Evolutionary conservation across 2,797 vertebrate species (phyloP), one percentile per base, ranked within the genome.

Genomic region (Tapirus indicus): DNA sequence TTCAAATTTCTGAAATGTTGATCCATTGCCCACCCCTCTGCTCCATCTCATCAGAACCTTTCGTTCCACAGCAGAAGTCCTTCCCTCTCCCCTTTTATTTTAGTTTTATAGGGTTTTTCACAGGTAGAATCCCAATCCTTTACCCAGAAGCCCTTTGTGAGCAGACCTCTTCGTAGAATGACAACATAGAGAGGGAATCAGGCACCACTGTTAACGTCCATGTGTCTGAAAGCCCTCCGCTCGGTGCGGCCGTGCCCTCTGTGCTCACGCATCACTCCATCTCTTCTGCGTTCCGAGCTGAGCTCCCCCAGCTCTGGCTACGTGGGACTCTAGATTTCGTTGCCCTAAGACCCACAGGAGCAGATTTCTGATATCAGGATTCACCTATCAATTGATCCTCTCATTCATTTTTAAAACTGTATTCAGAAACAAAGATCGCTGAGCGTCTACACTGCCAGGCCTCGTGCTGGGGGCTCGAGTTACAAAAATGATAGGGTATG

Each of bases 231-330:
- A 64, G 44, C 10, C 60, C 64, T 64, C 44, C 0, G 2, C 62
- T 66, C 17, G 6, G 52, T 18, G 20, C 27, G 11, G n/a, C n/a
- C 56, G 35, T 14, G 1, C 56, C 41, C 20, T 56, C 4, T 8
- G 1, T 20, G 44, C 44, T 79, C 3, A 4, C 0, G 23, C 17
- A 23, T 12, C 0, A 1, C 58, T 71, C 58, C 1, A 0, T 27
- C n/a, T 56, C 44, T 80, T 21, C 75, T 32, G 16, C 0, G 0
- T 6, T 52, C 41, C 32, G 18, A 56, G 5, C 32, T 80, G 25
- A n/a, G 77, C 29, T 69, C 47, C 47, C n/a, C 4, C 18, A 38
- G 58, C n/a, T 29, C 49, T 64, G 92, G 27, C 2, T 71, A 23
- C 79, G 32, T 3, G 35, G 29, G 32, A 14, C 79, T 44, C 47